Evolutionary conservation across 1,140 invertebrate species (phyloP).

Genomic region (Zaprionus ghesquierei): DNA sequence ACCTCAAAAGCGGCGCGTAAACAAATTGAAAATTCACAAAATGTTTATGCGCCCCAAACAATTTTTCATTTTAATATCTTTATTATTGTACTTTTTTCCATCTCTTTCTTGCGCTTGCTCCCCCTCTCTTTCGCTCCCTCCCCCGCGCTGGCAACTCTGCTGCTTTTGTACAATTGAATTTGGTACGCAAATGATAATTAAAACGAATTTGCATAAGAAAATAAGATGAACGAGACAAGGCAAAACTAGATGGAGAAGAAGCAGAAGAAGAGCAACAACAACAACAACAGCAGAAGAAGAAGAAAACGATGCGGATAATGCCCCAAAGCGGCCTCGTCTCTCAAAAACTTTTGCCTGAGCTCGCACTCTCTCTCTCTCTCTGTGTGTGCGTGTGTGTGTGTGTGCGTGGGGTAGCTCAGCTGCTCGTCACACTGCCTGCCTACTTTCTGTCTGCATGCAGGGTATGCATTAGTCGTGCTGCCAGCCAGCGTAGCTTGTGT

Average conservation of each 20-base stretch:
- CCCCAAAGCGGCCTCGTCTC: neutral
- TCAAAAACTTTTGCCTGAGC: neutral
- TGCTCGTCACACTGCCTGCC: neutral
- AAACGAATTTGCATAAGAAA: slow-evolving; percentile 72
- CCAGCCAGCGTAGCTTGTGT: neutral
- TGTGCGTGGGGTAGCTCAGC: neutral
- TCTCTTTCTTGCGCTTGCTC: too few species aligned
- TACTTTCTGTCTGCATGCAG: neutral
- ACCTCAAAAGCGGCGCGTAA: slow-evolving; percentile 45
- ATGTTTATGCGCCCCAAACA: slow-evolving; percentile 32
- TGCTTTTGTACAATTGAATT: slow-evolving; percentile 58
- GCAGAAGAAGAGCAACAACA: neutral
- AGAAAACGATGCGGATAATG: neutral
- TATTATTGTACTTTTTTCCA: slow-evolving; percentile 20
- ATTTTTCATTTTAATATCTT: slow-evolving; percentile 45
- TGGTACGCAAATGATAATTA: slow-evolving; percentile 68
- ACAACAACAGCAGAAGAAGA: neutral
- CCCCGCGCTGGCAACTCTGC: too few species aligned
- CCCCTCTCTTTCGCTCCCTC: neutral
- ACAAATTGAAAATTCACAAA: slow-evolving; percentile 60
- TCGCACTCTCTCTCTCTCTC: neutral
- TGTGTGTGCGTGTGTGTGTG: too few species aligned
- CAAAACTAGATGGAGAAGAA: slow-evolving; percentile 8
- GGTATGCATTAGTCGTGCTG: neutral
- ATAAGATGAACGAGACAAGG: slow-evolving; percentile 43